Conservation (phyloP, 2,113 vertebrate species). For the Lagenorhynchus albirostris region DNA sequence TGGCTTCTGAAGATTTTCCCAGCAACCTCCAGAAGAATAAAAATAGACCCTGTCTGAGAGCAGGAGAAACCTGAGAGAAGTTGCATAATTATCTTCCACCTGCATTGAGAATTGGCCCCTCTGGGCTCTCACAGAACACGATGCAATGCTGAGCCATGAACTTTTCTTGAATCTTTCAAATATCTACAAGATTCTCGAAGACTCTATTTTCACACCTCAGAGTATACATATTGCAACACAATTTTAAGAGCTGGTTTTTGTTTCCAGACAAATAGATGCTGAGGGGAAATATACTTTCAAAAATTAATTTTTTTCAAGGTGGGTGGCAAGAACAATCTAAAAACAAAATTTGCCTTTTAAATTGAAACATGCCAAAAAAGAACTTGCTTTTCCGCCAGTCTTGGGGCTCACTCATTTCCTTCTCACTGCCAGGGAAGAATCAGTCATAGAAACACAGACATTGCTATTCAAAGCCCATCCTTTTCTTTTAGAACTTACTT, state of each 20-base stretch:
- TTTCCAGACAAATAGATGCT: not conserved
- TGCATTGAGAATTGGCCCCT: not conserved
- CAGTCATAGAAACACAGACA: not conserved
- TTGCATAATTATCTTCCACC: rapidly evolving
- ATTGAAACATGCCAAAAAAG: not conserved
- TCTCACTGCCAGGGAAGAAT: not conserved
- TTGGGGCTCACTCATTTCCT: not conserved
- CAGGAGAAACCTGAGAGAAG: not conserved
- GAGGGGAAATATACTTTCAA: not conserved
- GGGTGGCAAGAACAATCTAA: not conserved
- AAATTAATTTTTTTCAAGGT: not conserved
- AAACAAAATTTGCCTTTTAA: conserved; percentile 20
- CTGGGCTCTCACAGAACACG: not conserved
- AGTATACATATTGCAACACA: not conserved
- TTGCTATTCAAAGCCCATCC: not conserved
- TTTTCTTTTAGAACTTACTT: not conserved
- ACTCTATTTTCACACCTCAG: not conserved
- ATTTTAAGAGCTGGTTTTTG: conserved; percentile 6
- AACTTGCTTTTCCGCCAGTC: not conserved
- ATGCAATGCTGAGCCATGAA: not conserved
- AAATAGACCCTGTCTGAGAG: not conserved
- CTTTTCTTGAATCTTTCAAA: not conserved
- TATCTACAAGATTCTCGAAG: not conserved
- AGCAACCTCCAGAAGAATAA: no score
- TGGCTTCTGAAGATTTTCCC: not conserved